phyloP scores from a whole-genome alignment of 2,113 vertebrate genomes.

The Verasper variegatus region DNA sequence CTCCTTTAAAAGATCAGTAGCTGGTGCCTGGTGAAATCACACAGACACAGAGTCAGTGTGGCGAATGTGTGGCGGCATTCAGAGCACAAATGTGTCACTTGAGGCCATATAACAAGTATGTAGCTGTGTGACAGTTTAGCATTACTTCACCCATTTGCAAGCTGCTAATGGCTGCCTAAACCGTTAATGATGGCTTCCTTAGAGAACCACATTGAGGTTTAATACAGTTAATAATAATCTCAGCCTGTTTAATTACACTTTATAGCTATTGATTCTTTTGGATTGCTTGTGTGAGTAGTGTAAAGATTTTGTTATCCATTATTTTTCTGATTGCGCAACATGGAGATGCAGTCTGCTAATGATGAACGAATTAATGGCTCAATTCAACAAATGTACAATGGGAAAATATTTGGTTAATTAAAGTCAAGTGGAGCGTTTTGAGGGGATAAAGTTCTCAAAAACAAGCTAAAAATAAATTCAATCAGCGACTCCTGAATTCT shows the following conservation, averaged over 20 bases:
- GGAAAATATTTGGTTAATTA: neutral
- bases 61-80: neutral
- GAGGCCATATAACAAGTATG: slow-evolving; percentile 23
- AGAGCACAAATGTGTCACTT: slow-evolving; percentile 20
- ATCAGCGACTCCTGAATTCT: too few species aligned
- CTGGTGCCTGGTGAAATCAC: too few species aligned
- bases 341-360: slow-evolving; percentile 11
- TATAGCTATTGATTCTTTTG: slow-evolving; percentile 41
- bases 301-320: slow-evolving; percentile 7
- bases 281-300: slow-evolving; percentile 21
- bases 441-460: neutral
- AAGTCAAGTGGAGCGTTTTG: neutral
- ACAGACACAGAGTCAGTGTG: slow-evolving; percentile 1
- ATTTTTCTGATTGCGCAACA: slow-evolving; percentile 13
- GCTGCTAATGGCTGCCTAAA: slow-evolving; percentile 27
- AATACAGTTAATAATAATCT: slow-evolving; percentile 47
- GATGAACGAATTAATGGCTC: neutral
- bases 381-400: neutral
- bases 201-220: slow-evolving; percentile 26
- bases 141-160: slow-evolving; percentile 37
- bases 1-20: neutral
- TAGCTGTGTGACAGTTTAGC: slow-evolving; percentile 26
- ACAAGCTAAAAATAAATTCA: too few species aligned
- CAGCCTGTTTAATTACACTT: slow-evolving; percentile 41
- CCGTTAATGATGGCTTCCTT: slow-evolving; percentile 28